Percentiles rank a stretch among this genome's conserved stretches.
phyloP scores from a whole-genome alignment of 1,140 invertebrate genomes.

The Zaprionus africanus region DNA sequence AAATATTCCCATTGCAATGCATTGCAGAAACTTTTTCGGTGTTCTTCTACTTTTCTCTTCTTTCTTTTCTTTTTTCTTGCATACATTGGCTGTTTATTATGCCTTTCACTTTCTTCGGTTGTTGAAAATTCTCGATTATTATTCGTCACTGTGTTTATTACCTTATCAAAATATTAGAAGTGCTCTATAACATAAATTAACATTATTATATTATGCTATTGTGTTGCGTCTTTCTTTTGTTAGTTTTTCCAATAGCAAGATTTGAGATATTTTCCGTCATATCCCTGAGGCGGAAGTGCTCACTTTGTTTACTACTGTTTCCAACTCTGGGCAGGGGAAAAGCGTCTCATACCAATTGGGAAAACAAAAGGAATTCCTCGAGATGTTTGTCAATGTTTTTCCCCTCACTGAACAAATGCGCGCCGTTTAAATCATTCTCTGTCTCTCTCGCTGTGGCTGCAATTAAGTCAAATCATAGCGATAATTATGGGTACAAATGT shows the following conservation, averaged over 20 bases:
- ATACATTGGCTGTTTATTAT: no score
- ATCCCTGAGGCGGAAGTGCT: neutral
- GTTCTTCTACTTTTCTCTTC: neutral
- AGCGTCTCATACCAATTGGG: conserved; percentile 29
- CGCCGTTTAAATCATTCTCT: conserved; percentile 20
- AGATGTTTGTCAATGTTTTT: conserved; percentile 5
- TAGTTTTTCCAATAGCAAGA: no score
- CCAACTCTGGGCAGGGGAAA: neutral
- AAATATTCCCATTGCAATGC: neutral
- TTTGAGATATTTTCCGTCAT: neutral
- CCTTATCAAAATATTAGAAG: no score
- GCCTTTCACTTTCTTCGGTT: no score
- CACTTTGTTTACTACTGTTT: conserved; percentile 30
- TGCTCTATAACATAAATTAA: no score
- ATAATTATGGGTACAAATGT: conserved; percentile 25
- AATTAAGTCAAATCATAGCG: conserved; percentile 43
- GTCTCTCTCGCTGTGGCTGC: conserved; percentile 10
- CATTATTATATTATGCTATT: no score
- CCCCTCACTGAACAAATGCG: conserved; percentile 22
- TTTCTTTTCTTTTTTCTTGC: no score
- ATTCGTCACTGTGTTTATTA: no score
- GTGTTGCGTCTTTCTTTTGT: no score
- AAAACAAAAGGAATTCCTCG: conserved; percentile 30
- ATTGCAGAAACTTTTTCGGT: neutral
- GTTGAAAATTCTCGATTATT: no score